Conservation (phyloP, 2,113 vertebrate species). For the Burhinus oedicnemus region DNA sequence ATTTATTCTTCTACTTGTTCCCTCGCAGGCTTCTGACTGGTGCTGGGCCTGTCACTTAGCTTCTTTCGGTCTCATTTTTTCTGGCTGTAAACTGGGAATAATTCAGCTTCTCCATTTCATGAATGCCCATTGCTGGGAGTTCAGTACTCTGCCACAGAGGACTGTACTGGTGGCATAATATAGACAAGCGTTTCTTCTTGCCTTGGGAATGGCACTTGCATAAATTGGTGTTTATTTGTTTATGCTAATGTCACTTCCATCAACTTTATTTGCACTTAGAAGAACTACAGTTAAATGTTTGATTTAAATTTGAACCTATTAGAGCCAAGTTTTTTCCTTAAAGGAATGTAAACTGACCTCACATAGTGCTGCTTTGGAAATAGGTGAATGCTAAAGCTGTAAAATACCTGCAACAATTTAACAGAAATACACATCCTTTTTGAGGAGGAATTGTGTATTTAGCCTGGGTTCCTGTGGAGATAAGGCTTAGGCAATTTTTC, state of each 20-base stretch:
- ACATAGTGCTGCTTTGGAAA: constrained; percentile 45
- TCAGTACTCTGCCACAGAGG: accelerated
- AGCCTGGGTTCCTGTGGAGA: not conserved
- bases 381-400: not conserved
- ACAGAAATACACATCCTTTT: constrained; percentile 21
- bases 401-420: not conserved
- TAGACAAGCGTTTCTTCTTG: not conserved
- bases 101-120: not conserved
- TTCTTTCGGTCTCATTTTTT: not conserved
- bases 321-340: not conserved
- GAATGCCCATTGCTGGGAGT: accelerated
- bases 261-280: not conserved
- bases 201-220: not conserved
- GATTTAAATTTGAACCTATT: constrained; percentile 19
- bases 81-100: not conserved
- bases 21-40: not conserved
- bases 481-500: not conserved
- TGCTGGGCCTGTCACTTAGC: not conserved
- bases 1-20: not conserved
- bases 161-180: not conserved
- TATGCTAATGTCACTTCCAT: not conserved
- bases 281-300: not conserved
- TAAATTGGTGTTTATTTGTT: not conserved
- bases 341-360: not conserved
- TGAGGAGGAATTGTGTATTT: not conserved